Evolutionary conservation across 2,797 vertebrate genomes (phyloP).

Genomic region (Acrocephalus scirpaceus): DNA sequence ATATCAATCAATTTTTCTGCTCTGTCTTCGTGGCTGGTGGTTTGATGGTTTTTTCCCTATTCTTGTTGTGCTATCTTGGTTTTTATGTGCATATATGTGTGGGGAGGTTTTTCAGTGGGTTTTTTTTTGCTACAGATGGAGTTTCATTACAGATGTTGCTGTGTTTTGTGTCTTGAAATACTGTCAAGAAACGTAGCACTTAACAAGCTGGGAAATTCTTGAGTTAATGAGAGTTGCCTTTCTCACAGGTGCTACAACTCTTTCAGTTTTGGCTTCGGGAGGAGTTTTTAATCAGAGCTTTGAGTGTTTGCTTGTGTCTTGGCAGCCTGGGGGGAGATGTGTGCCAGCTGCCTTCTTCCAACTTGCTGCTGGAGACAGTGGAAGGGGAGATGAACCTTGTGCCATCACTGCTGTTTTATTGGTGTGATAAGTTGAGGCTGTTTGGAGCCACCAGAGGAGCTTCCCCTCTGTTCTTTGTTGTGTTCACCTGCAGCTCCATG

Average conservation of each 20-base stretch:
- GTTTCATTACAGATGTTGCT: neutral
- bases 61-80: neutral
- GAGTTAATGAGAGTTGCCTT: neutral
- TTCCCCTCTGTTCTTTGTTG: fast-evolving
- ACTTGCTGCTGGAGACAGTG: neutral
- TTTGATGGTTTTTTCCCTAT: neutral
- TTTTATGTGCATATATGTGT: neutral
- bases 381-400: neutral
- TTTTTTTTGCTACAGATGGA: neutral
- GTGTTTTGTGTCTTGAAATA: neutral
- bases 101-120: neutral
- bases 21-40: neutral
- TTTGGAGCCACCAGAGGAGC: neutral
- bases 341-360: neutral
- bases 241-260: constrained; percentile 7
- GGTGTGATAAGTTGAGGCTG: neutral
- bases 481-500: fast-evolving
- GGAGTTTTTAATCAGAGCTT: constrained; percentile 1
- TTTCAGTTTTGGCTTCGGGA: neutral
- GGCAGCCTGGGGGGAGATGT: neutral
- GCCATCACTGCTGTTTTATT: neutral
- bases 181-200: neutral
- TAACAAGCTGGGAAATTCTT: constrained; percentile 46
- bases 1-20: neutral
- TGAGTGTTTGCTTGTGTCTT: neutral